Evolutionary conservation across 2,797 vertebrate genomes (phyloP).

Genomic region (Hydrophis major): DNA sequence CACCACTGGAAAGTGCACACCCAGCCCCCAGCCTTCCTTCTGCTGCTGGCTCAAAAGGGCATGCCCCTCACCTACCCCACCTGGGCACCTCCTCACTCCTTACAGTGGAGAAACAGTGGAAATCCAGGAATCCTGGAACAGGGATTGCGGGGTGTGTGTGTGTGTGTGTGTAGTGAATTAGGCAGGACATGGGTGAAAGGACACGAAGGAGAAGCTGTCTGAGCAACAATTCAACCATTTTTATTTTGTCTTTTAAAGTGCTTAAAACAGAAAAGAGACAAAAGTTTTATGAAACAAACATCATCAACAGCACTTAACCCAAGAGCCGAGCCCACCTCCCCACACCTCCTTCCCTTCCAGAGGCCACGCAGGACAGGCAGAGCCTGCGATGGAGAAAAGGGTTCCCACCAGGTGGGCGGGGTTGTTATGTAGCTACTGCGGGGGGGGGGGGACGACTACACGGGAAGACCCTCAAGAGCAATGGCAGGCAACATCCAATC

Average conservation of each 20-base stretch:
- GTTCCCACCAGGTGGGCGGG: not conserved
- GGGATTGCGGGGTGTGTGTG: no score
- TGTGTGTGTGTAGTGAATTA: not conserved
- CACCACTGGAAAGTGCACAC: not conserved
- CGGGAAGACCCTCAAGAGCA: not conserved
- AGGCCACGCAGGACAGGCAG: not conserved
- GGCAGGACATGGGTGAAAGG: not conserved
- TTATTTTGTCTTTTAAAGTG: constrained; percentile 73
- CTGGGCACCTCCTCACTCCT: not conserved
- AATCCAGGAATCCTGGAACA: not conserved
- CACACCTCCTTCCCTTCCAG: constrained; percentile 16
- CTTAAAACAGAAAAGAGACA: constrained; percentile 73
- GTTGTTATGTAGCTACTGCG: not conserved
- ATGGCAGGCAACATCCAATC: not conserved
- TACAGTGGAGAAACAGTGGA: no score
- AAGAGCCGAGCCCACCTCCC: constrained; percentile 1
- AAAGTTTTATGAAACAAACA: constrained; percentile 67
- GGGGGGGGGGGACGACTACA: not conserved
- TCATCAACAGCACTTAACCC: constrained; percentile 62
- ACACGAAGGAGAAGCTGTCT: constrained; percentile 24
- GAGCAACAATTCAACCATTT: constrained; percentile 69
- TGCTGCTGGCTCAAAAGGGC: not conserved
- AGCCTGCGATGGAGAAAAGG: not conserved
- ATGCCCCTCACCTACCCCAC: not conserved
- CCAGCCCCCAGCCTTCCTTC: not conserved